Evolutionary conservation across 2,888 invertebrate species (phyloP).

Genomic region (Mycalesis mineus): DNA sequence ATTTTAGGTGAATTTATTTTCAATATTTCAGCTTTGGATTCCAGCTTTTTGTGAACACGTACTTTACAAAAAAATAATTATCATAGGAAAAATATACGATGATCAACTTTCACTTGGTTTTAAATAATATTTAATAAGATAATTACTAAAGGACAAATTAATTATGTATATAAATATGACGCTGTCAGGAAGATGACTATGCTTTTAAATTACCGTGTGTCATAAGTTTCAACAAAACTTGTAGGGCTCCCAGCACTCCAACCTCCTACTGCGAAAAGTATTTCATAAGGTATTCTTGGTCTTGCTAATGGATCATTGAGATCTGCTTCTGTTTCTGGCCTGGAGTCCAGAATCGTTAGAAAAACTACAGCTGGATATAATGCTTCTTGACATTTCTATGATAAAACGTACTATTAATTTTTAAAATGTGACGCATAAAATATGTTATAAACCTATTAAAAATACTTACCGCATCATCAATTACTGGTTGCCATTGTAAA

Average conservation of each 20-base stretch:
- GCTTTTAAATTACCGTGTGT: conserved; percentile 76
- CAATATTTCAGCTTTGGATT: no score
- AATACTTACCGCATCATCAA: conserved; percentile 67
- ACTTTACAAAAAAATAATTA: neutral
- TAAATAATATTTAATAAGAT: no score
- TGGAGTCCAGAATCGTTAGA: conserved; percentile 69
- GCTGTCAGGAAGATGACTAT: no score
- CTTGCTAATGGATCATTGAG: conserved; percentile 79
- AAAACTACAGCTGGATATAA: conserved; percentile 75
- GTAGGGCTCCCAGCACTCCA: conserved; percentile 92
- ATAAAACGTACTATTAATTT: conserved; percentile 15
- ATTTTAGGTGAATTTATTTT: no score
- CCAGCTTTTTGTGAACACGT: neutral
- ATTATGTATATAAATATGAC: no score
- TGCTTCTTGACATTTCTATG: conserved; percentile 75
- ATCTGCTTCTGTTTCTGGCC: conserved; percentile 70
- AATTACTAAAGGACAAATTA: no score
- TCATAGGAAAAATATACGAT: neutral
- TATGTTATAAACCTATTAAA: neutral
- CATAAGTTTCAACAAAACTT: conserved; percentile 87
- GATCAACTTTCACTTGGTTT: no score
- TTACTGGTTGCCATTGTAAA: conserved; percentile 73
- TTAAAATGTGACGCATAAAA: conserved; percentile 1
- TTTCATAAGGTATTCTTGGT: conserved; percentile 86
- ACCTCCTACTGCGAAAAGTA: conserved; percentile 90